Evolutionary conservation across 1,140 invertebrate species (phyloP), one percentile per base, ranked within the genome.

Genomic region (Brachionus asplanchnoidis): DNA sequence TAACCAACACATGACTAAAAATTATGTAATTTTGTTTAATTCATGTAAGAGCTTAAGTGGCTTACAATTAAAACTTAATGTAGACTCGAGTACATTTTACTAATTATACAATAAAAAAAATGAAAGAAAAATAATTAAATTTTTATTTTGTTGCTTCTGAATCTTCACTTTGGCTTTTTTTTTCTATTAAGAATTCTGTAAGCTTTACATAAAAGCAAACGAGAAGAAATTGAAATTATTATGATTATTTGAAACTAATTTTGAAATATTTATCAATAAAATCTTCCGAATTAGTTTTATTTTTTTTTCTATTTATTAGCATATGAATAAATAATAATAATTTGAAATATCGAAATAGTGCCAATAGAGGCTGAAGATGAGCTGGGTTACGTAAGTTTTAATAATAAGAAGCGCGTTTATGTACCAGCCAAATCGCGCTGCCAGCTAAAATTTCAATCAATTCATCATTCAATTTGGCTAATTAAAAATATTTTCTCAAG

Each of bases 261-360:
- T 60, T 73, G 40, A 40, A 73, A 73, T 73, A 73, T 46, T 73
- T 73, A 73, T 73, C 68, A 73, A 73, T 73, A 73, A 73, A 73
- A 40, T 40, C 17, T 73, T 73, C 36, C 53, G 53, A 60, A 60
- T 60, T 60, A 20, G 17, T n/a, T 68, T 40, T 68, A 32, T 68
- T 68, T 36, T 40, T 73, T 73, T n/a, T 73, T 14, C 44, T 73
- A 42, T 36, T 42, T 73, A 73, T 73, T 40, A 73, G 20, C 68
- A 73, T 73, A 73, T 73, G 68, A 73, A 73, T 73, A 73, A 73
- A 73, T 73, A 73, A 73, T 73, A 44, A 73, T 73, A 73, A 73
- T 73, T 42, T 11, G 17, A 68, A 68, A 32, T 68, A 68, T 68
- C 66, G 66, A 68, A 60, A 68, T 68, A 73, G 68, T 17, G 68